Conservation (phyloP, 2,113 vertebrate genomes). For the Nesoenas mayeri region DNA sequence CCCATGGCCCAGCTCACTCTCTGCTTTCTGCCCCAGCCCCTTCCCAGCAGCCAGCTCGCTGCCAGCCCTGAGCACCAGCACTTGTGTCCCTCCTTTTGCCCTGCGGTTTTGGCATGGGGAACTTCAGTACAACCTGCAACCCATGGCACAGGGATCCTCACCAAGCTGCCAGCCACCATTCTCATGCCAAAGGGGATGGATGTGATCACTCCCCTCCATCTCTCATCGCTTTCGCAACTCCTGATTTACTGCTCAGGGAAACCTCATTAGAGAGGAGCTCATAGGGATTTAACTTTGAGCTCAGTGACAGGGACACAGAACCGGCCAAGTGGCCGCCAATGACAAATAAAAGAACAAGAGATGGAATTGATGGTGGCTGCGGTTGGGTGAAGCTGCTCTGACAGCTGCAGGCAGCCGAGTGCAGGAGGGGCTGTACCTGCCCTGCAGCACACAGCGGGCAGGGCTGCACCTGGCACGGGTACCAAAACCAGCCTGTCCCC, state of each 20-base stretch:
- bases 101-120: not conserved
- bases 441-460: not conserved
- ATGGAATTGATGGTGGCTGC: rapidly evolving
- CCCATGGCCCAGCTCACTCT: not conserved
- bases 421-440: not conserved
- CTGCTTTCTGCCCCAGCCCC: not conserved
- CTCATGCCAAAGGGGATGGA: rapidly evolving
- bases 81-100: not conserved
- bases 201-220: not conserved
- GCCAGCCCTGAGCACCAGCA: not conserved
- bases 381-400: not conserved
- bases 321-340: rapidly evolving
- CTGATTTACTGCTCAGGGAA: not conserved
- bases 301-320: not conserved
- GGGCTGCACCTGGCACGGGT: not conserved
- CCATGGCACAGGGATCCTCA: rapidly evolving
- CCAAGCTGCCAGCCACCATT: rapidly evolving
- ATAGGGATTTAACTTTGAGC: not conserved
- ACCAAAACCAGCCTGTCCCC: not conserved
- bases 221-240: not conserved
- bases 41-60: not conserved
- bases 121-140: not conserved
- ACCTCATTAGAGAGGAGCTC: not conserved
- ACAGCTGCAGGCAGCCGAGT: not conserved
- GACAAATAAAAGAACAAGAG: not conserved